These are phyloP conservation scores for Tachina lurida DNA, from an alignment of 2,888 invertebrate species.

Conservation along the genomic window DNA sequence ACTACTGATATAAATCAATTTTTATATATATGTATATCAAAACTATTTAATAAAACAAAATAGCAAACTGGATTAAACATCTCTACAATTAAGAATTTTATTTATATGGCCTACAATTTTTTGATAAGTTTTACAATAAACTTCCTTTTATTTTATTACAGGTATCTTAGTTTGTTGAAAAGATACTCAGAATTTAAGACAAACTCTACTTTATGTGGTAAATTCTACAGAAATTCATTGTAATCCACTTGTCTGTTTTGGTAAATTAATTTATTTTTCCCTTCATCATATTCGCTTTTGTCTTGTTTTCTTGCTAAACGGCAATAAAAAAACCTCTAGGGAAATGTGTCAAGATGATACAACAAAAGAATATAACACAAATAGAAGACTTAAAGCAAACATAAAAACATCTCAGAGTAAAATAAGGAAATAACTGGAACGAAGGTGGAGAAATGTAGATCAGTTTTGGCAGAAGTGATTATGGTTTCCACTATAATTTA, in stretches of 20 bases:
- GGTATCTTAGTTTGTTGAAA: not conserved
- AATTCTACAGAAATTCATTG: not conserved
- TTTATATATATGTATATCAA: no score
- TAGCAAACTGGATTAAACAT: no score
- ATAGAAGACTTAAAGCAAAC: constrained; percentile 46
- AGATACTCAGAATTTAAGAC: not conserved
- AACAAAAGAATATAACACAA: constrained; percentile 54
- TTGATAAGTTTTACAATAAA: no score
- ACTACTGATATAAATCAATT: no score
- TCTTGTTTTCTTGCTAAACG: constrained; percentile 57
- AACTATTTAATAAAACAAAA: no score
- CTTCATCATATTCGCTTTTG: constrained; percentile 1
- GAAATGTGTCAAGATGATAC: constrained; percentile 69
- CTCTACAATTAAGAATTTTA: no score
- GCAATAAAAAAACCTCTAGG: constrained; percentile 62
- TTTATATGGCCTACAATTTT: no score
- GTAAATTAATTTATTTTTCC: constrained; percentile 32
- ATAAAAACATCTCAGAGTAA: constrained; percentile 19
- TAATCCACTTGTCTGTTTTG: not conserved
- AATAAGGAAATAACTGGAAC: not conserved
- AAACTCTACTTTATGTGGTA: not conserved
- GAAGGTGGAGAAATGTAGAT: not conserved
- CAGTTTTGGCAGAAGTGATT: not conserved
- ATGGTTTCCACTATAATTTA: not conserved
- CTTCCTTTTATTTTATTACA: no score